Evolutionary conservation across 1,140 invertebrate species (phyloP).

Genomic region (Babylonia areolata): DNA sequence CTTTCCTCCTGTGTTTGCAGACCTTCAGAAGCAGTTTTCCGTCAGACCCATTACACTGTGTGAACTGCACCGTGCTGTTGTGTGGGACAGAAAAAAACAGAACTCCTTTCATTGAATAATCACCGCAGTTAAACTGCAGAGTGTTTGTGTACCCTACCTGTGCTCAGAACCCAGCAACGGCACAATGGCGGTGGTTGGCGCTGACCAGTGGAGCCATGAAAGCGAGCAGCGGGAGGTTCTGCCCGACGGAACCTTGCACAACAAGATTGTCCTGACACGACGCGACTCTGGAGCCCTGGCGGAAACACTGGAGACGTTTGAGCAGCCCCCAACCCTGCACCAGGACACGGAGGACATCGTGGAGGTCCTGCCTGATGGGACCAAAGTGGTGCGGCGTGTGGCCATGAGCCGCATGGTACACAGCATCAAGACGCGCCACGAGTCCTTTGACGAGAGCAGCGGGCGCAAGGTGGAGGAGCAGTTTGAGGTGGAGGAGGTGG

Average conservation of each 20-base stretch:
- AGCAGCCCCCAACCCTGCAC: conserved; percentile 65
- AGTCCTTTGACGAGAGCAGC: conserved; percentile 59
- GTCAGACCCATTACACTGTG: no score
- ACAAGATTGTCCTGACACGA: background rate
- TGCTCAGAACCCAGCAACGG: no score
- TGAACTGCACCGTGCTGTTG: no score
- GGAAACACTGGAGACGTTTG: conserved; percentile 68
- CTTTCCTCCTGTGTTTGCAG: no score
- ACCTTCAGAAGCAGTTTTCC: no score
- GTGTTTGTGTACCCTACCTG: no score
- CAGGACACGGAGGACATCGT: conserved; percentile 70
- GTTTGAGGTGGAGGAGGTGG: conserved; percentile 68
- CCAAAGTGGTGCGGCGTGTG: conserved; percentile 60
- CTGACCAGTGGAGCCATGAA: background rate
- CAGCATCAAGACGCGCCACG: conserved; percentile 58
- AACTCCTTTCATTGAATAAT: no score
- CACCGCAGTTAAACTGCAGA: no score
- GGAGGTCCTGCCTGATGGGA: conserved; percentile 69
- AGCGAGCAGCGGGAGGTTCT: background rate
- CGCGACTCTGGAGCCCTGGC: background rate
- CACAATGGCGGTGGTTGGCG: background rate
- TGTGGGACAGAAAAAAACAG: no score
- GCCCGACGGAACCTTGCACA: conserved; percentile 26
- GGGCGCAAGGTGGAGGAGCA: conserved; percentile 26
- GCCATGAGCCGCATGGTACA: conserved; percentile 64